These are phyloP conservation scores for Aurelia sp. DNA, from an alignment of 30 jellyfish, hydroid and myxozoan species.

Conservation along the genomic window DNA sequence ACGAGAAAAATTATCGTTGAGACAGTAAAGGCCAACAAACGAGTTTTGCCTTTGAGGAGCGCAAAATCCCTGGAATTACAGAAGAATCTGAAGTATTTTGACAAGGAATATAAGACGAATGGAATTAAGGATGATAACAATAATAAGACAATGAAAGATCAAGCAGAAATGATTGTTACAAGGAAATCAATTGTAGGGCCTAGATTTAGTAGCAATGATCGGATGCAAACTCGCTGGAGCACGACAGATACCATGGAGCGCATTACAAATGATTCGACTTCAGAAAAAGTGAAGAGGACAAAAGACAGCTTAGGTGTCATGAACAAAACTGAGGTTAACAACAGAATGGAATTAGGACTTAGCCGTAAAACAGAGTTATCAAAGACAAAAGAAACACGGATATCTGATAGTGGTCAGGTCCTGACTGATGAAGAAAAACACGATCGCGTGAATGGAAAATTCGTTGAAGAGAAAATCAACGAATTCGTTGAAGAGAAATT, in stretches of 20 bases:
- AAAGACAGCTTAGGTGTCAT: conserved; percentile 16
- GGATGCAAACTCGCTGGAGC: conserved; percentile 5
- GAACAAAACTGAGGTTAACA: conserved; percentile 19
- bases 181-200: conserved; percentile 36
- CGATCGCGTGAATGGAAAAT: not conserved
- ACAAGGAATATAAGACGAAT: conserved; percentile 4
- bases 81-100: conserved; percentile 29
- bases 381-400: conserved; percentile 7
- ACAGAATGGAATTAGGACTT: conserved; percentile 10
- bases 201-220: not conserved
- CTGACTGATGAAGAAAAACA: not conserved
- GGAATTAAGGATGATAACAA: conserved; percentile 29
- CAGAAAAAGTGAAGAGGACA: conserved; percentile 6
- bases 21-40: conserved; percentile 20
- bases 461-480: not conserved
- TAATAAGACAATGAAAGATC: conserved; percentile 25
- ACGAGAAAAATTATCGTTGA: conserved; percentile 27
- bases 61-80: conserved; percentile 26
- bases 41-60: conserved; percentile 8
- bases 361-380: conserved; percentile 1
- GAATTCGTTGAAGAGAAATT: not conserved
- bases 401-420: not conserved
- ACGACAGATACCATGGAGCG: conserved; percentile 33
- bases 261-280: conserved; percentile 3
- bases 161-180: not conserved